Evolutionary conservation across 2,888 invertebrate species (phyloP), one percentile per base, ranked within the genome.

Genomic region (Melinaea menophilus): DNA sequence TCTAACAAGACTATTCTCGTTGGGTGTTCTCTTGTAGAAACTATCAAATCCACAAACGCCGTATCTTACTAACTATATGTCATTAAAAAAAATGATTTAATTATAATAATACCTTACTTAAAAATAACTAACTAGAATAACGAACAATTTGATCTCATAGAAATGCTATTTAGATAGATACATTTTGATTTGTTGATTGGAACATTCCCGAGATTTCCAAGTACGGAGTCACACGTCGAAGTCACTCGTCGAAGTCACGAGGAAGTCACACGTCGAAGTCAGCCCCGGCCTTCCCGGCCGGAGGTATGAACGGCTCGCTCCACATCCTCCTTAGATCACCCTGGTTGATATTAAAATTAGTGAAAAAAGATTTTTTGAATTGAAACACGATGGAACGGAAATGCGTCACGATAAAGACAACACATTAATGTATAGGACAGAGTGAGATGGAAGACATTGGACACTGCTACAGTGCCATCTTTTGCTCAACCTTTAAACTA

Each of bases 251-350:
- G 78, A 91, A 91, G 76, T 91, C 91, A 9, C 31, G 11, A 5
- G 37, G 12, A 45, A 65, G 76, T 91, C 89, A 91, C 80, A 91
- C 91, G 74, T 91, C 91, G 78, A 91, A 91, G 76, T 91, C 91
- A 0, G 88, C 85, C 66, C 82, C 82, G 55, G 72, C 75, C 72
- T 96, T 97, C 73, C 96, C 94, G 79, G 94, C 93, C 79, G 93
- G 93, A 77, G 96, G 95, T 89, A 96, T 96, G 90, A 98, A 98
- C 71, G 97, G 97, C 88, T 98, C 98, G 80, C 97, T 97, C 99
- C 99, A 99, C 98, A 99, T 99, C 78, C 98, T 93, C 82, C 98
- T 92, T 76, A 99, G 92, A 92, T 99, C 99, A 71, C 99, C 98
- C 98, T 98, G 88, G 5, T 11, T 41, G 31, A 31, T 11, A 51